These are phyloP conservation scores for Pantelozetes paolii DNA, from an alignment of 2,888 invertebrate species.

Conservation along the genomic window DNA sequence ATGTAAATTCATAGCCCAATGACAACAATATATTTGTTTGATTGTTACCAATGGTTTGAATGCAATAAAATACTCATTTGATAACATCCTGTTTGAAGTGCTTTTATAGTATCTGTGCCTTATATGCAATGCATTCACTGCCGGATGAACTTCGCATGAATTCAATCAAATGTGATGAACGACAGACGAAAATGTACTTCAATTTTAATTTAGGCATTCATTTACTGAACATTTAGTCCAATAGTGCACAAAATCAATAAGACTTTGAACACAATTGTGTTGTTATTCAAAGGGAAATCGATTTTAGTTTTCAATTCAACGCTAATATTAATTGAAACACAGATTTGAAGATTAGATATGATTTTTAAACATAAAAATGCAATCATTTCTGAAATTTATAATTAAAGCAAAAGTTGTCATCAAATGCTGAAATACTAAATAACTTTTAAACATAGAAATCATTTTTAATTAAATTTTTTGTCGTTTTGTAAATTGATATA, in stretches of 20 bases:
- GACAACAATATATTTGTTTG: not conserved
- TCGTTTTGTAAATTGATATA: too few species aligned
- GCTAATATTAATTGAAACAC: not conserved
- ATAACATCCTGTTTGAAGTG: conserved; percentile 32
- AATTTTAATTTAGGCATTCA: conserved; percentile 32
- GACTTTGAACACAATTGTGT: conserved; percentile 7
- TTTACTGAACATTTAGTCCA: conserved; percentile 20
- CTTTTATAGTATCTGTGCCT: not conserved
- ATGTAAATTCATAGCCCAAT: not conserved
- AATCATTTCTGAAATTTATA: not conserved
- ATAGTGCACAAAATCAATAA: conserved; percentile 31
- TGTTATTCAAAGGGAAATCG: conserved; percentile 23
- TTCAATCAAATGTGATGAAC: conserved; percentile 6
- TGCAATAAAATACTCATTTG: conserved; percentile 16
- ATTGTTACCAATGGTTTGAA: conserved; percentile 2
- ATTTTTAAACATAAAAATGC: not conserved
- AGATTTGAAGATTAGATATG: not conserved
- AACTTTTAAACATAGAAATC: too few species aligned
- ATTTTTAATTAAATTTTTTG: too few species aligned
- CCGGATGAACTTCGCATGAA: conserved; percentile 3
- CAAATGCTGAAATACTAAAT: too few species aligned
- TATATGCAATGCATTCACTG: not conserved
- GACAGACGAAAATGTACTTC: conserved; percentile 19
- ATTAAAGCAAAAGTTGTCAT: not conserved
- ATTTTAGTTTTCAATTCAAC: not conserved